These are phyloP conservation scores for Pangasius sanitwongsei DNA, from an alignment of 2,797 vertebrate genomes.

Conservation along the genomic window DNA sequence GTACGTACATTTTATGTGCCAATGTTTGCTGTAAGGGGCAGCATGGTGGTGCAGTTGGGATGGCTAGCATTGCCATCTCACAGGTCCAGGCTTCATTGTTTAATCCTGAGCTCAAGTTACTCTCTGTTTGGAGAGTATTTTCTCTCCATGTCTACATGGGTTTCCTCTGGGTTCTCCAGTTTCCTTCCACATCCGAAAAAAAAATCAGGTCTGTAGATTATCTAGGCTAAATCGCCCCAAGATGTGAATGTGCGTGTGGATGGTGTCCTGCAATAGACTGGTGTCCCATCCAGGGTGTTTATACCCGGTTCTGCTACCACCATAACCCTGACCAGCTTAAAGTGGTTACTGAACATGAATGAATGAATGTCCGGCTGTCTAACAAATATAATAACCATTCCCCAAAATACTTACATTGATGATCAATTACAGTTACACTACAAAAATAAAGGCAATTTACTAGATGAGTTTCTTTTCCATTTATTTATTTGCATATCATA, in stretches of 20 bases:
- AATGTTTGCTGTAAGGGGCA: background rate
- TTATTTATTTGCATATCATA: background rate
- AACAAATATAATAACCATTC: background rate
- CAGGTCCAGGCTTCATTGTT: background rate
- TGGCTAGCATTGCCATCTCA: background rate
- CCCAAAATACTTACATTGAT: background rate
- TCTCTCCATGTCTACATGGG: background rate
- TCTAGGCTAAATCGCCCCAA: background rate
- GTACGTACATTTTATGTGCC: background rate
- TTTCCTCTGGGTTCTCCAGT: background rate
- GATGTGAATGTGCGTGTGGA: background rate
- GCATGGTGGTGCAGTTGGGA: background rate
- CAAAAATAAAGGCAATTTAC: background rate
- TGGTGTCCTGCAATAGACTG: background rate
- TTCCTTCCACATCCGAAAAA: background rate
- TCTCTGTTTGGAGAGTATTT: background rate
- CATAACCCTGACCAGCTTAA: background rate
- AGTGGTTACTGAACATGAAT: background rate
- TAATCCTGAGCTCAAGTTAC: background rate
- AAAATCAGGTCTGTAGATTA: background rate
- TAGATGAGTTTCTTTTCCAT: background rate
- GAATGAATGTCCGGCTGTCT: background rate
- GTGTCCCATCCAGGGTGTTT: background rate
- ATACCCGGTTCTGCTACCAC: background rate
- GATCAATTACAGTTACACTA: background rate